Evolutionary conservation across 2,797 vertebrate species (phyloP).

Genomic region (Otus scops): DNA sequence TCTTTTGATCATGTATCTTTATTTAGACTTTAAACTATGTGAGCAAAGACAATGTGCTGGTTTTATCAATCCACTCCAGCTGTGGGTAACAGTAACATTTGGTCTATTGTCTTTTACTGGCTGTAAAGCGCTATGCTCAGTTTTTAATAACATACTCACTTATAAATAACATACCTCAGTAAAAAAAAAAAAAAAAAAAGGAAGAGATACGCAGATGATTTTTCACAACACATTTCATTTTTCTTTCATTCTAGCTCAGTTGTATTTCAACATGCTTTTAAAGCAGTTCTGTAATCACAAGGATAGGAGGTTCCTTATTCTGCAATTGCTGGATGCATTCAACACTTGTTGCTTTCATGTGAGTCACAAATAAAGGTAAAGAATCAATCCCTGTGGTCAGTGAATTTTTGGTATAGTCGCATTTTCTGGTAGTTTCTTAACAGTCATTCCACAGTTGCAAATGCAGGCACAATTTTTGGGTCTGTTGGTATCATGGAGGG

Average conservation of each 20-base stretch:
- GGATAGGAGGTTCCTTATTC: not conserved
- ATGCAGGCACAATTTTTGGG: not conserved
- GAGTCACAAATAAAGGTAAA: not conserved
- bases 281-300: not conserved
- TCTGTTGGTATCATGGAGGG: not conserved
- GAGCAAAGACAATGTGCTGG: slow-evolving; percentile 27
- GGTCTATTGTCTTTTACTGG: slow-evolving; percentile 56
- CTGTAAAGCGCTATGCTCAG: slow-evolving; percentile 9
- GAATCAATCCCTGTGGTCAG: not conserved
- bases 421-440: not conserved
- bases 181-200: not conserved
- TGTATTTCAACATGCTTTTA: not conserved
- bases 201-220: not conserved
- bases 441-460: not conserved
- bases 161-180: slow-evolving; percentile 35
- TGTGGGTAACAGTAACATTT: slow-evolving; percentile 46
- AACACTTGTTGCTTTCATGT: not conserved
- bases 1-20: slow-evolving; percentile 41
- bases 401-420: not conserved
- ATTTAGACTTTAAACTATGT: slow-evolving; percentile 38
- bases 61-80: slow-evolving; percentile 48
- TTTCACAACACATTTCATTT: not conserved
- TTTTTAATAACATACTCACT: slow-evolving; percentile 44
- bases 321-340: not conserved
- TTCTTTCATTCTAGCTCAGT: not conserved